Evolutionary conservation across 2,888 invertebrate species (phyloP), one percentile per base, ranked within the genome.

Genomic region (Ectemnius cavifrons): DNA sequence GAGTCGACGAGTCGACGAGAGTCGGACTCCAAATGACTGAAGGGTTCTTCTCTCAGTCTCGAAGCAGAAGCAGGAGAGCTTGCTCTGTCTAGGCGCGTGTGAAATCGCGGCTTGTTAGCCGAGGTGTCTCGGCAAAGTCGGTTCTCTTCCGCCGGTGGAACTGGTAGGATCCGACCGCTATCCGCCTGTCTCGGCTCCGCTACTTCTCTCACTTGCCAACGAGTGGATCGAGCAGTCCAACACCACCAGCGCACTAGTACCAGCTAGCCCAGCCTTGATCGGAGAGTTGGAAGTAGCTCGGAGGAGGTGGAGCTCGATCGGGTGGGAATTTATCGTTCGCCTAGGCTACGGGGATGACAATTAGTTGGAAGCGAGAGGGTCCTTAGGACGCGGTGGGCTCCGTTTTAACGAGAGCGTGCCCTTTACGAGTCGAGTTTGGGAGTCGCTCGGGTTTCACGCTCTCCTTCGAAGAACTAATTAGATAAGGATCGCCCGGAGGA

Each of bases 101-200:
- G 75, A 75, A 80, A 75, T 80, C 75, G 81, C 78, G 20, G 81
- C 81, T 80, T 83, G 81, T 82, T 82, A 83, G 72, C 52, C 70
- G 76, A 67, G 69, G 73, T 71, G 66, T 63, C 58, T 71, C 72
- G 79, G 73, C 37, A 68, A 75, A 68, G 75, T 70, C 77, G 75
- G 75, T 74, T 72, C 45, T 37, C 37, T 37, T 37, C 71, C 83
- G 63, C 75, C 75, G 69, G 78, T 74, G 77, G 77, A 77, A 77
- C 65, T 71, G 71, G 65, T 47, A 16, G 65, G 77, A 71, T 76
- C 71, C 23, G 52, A 59, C 56, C 59, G 56, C 63, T 56, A 59
- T 77, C 67, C 76, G 64, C 64, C 37, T 37, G 6, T 37, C 37
- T 37, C 37, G 5, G 0, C 37, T 1, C 23, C 3, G 23, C 23